Evolutionary conservation across 2,888 invertebrate genomes (phyloP), one percentile per base, ranked within the genome.

Genomic region (Homarus gammarus): DNA sequence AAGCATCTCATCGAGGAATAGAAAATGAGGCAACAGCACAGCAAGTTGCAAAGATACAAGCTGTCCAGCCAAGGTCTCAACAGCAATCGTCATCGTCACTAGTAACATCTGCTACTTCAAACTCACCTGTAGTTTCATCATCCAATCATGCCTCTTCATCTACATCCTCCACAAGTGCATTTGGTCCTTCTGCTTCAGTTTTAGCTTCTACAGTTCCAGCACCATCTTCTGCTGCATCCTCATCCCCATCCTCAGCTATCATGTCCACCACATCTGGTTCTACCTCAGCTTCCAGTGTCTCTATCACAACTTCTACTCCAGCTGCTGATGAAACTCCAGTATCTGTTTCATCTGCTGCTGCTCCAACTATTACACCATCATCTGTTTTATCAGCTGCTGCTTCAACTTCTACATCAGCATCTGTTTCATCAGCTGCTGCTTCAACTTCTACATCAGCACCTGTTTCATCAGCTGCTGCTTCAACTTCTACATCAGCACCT

Each of bases 11-110:
- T 36, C 61, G 51, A 38, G 61, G 38, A 44, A 49, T 81, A 31
- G 84, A 81, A 40, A 33, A 44, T 64, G 83, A 86, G 73, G 85
- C 83, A 61, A 77, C 75, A 79, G 70, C 31, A 38, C 75, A 72
- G 36, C 86, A 90, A 38, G 82, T 40, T 8, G 85, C 75, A 31
- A 82, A 90, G 56, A 87, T 87, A 68, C 51, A 77, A 38, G 49
- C 79, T 6, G n/a, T 81, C 27, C 79, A 75, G 6, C 38, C 61
- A 33, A 33, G 51, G 10, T 33, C 44, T 12, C 3, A 40, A 38
- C 56, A 38, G 27, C 12, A 44, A 27, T 15, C n/a, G n/a, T n/a
- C n/a, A n/a, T n/a, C n/a, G n/a, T n/a, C n/a, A n/a, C n/a, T n/a
- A n/a, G 38, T 38, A 44, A 31, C 73, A 75, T 6, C 56, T 49